A percentile compares a stretch with the other conserved stretches of the same genome.
Evolutionary conservation across 2,113 vertebrate genomes (phyloP).

Genomic region (Pedionomus torquatus): DNA sequence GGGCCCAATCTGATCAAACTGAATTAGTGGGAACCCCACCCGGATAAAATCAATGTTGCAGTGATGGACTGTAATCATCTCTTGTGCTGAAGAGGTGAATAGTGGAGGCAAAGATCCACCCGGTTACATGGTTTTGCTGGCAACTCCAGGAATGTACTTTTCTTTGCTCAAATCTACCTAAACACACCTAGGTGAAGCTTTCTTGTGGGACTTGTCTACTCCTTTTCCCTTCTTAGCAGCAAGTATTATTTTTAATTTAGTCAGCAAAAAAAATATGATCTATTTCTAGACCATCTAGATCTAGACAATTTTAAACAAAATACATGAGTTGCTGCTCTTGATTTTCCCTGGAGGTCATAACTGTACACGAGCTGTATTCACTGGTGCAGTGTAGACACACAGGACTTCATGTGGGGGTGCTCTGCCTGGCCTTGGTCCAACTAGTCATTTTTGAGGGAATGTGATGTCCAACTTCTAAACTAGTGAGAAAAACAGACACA

Average conservation of each 20-base stretch:
- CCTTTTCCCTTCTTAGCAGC: background rate
- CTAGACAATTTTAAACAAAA: background rate
- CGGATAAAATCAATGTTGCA: background rate
- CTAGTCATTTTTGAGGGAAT: background rate
- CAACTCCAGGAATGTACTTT: background rate
- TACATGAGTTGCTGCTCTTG: background rate
- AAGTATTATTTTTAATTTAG: background rate
- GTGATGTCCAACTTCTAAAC: background rate
- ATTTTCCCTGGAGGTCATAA: background rate
- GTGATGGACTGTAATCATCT: background rate
- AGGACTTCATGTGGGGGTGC: background rate
- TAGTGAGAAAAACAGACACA: background rate
- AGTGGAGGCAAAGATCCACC: background rate
- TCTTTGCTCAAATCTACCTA: background rate
- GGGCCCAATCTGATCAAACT: background rate
- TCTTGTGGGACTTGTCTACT: background rate
- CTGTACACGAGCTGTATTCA: background rate
- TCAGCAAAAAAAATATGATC: background rate
- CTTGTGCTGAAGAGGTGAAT: background rate
- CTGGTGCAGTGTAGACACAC: background rate
- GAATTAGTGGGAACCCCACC: background rate
- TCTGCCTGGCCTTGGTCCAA: background rate
- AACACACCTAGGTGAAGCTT: background rate
- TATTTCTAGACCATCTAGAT: background rate
- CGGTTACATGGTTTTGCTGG: background rate